A percentile compares a stretch with the other conserved stretches of the same genome.
phyloP scores from a whole-genome alignment of 2,888 invertebrate genomes.

The Cryptocephalus moraei region DNA sequence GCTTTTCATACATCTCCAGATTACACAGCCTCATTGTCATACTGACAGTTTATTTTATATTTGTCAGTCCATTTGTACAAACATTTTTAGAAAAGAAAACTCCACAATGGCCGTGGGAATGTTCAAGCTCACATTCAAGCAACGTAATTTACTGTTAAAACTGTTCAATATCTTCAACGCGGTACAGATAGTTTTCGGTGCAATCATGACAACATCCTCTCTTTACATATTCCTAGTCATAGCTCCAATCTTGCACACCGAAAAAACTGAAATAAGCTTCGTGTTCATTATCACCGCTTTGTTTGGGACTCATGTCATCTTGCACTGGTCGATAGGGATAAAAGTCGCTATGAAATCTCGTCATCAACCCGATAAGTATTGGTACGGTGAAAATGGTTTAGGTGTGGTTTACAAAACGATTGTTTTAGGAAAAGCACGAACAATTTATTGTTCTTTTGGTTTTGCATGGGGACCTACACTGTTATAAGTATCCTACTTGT shows the following conservation, averaged over 20 bases:
- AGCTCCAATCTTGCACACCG: conserved; percentile 32
- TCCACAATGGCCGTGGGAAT: conserved; percentile 25
- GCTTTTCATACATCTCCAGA: too few species aligned
- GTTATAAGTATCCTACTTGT: conserved; percentile 30
- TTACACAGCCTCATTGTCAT: too few species aligned
- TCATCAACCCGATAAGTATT: conserved; percentile 33
- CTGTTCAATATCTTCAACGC: conserved; percentile 27
- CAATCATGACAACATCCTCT: conserved; percentile 27
- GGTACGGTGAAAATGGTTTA: background rate
- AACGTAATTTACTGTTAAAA: conserved; percentile 22
- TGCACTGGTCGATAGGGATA: conserved; percentile 32
- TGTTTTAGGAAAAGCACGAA: conserved; percentile 33
- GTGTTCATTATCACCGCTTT: conserved; percentile 33
- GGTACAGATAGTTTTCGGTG: conserved; percentile 30
- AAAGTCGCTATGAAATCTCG: conserved; percentile 34
- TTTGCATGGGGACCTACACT: conserved; percentile 29
- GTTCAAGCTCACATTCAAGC: conserved; percentile 23
- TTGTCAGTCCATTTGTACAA: too few species aligned
- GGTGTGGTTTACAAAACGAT: background rate
- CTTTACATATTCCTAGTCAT: conserved; percentile 29
- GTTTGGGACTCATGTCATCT: conserved; percentile 31
- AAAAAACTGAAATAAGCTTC: conserved; percentile 34
- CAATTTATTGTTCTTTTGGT: conserved; percentile 31
- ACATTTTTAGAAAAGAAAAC: background rate
- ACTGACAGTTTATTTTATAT: too few species aligned